These are phyloP conservation scores for Malacoraja senta DNA, from an alignment of 2,797 vertebrate species.

Conservation along the genomic window DNA sequence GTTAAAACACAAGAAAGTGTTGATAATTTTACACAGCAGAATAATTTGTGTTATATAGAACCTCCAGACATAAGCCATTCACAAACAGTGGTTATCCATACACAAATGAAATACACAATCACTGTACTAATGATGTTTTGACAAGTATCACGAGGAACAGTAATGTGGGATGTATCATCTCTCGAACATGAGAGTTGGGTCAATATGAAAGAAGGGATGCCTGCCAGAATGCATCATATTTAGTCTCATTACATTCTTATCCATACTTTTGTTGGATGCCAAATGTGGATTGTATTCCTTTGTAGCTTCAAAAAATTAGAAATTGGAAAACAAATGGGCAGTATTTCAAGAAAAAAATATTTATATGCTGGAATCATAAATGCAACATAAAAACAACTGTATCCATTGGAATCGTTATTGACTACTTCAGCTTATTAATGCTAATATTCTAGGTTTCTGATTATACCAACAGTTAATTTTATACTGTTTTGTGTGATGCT, in stretches of 20 bases:
- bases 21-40: constrained; percentile 14
- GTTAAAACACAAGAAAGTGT: background rate
- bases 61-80: background rate
- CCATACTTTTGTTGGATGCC: background rate
- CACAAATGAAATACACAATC: background rate
- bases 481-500: background rate
- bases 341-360: background rate
- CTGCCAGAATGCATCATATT: background rate
- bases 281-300: background rate
- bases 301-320: background rate
- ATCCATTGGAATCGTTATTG: background rate
- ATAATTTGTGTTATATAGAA: background rate
- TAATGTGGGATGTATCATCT: background rate
- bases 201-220: background rate
- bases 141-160: background rate
- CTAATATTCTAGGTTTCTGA: background rate
- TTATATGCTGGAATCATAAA: too few relatives aligned
- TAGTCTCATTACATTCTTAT: background rate
- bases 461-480: background rate
- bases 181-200: background rate
- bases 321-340: background rate
- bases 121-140: background rate
- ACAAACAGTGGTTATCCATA: background rate
- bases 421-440: background rate
- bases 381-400: background rate